Evolutionary conservation across 2,888 invertebrate genomes (phyloP), one percentile per base, ranked within the genome.

Genomic region (Micropterix aruncella): DNA sequence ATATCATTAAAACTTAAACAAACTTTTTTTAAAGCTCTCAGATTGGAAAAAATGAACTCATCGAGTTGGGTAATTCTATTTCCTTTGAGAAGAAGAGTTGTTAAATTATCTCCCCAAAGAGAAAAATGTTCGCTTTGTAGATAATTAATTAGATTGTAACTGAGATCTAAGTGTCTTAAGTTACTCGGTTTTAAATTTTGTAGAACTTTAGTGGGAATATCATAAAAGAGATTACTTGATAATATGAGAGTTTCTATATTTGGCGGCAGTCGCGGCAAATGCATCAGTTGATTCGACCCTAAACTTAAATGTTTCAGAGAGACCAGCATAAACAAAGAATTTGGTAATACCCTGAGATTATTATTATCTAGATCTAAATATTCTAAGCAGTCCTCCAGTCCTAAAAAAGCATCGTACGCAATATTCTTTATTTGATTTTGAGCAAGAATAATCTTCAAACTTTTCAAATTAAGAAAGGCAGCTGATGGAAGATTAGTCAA

Each of bases 1-100:
- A 95, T 75, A 56, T 87, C 83, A 63, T 95, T 95, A 64, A 93
- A 91, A 59, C 92, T 92, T 51, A 95, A 68, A 65, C 88, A 89
- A 51, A 95, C 77, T 64, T 93, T 92, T 56, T 84, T 83, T 52
- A 95, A 74, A 52, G 83, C 78, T 50, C 78, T 78, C 43, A 85
- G 74, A 37, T 80, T 80, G 47, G 76, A 73, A 61, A 91, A 86
- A 51, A 84, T 77, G 55, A 79, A 78, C 51, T 77, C 72, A 56
- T 77, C 78, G 52, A 83, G 68, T 60, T 75, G 80, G 27, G 83
- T 82, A 52, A 92, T 79, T 60, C 84, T 79, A 61, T 92, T 92
- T 65, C 90, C 91, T 50, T 85, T 75, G 54, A 92, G 68, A 53
- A 90, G 74, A 48, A 92, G 73, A 52, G 88, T 90, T 58, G 82